Evolutionary conservation across 2,113 vertebrate genomes (phyloP).

Genomic region (Tenrec ecaudatus): DNA sequence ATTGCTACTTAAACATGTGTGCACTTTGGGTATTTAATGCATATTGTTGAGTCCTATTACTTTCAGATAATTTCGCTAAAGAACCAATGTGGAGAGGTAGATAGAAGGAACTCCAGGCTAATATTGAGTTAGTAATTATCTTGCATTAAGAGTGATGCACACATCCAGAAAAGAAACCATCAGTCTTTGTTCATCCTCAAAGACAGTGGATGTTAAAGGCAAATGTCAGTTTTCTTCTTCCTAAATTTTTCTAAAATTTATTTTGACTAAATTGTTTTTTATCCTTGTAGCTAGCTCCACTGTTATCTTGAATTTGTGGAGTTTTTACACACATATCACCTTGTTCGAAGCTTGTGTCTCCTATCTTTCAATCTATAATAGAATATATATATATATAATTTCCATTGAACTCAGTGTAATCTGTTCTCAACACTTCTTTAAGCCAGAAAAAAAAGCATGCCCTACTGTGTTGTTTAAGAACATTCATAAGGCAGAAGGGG

Average conservation of each 20-base stretch:
- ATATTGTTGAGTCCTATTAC: not conserved
- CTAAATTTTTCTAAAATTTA: not conserved
- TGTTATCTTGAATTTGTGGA: not conserved
- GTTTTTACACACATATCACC: not conserved
- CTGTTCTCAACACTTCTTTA: not conserved
- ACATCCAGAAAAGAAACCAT: not conserved
- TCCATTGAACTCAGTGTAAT: not conserved
- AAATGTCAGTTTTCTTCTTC: not conserved
- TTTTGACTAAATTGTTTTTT: not conserved
- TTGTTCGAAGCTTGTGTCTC: not conserved
- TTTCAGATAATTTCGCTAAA: not conserved
- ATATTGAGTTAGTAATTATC: not conserved
- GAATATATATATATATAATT: not conserved
- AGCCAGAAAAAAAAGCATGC: not conserved
- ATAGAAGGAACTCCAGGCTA: not conserved
- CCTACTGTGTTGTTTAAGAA: not conserved
- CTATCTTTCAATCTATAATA: not conserved
- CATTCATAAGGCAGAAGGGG: not conserved
- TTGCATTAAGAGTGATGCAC: not conserved
- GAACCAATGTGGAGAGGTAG: not conserved
- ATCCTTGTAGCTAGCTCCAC: not conserved
- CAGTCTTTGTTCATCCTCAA: not conserved
- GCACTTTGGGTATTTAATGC: not conserved
- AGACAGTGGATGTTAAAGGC: not conserved
- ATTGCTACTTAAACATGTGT: not conserved